phyloP scores from a whole-genome alignment of 2,797 vertebrate species.

The Micropoecilia bifurca region DNA sequence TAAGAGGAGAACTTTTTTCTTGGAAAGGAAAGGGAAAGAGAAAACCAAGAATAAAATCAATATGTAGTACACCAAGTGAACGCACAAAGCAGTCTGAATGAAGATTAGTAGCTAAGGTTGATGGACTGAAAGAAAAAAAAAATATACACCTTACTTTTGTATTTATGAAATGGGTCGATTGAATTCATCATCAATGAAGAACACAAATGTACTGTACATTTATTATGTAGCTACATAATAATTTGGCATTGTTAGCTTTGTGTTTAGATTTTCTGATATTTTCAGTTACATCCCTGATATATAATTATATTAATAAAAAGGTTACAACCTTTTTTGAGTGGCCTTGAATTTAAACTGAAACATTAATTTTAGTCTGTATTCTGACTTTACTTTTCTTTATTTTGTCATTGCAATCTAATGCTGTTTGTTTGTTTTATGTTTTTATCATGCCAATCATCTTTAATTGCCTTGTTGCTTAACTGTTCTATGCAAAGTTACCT shows the following conservation, averaged over 20 bases:
- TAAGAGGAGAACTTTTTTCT: neutral
- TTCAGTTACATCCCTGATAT: no score
- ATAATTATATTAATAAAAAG: no score
- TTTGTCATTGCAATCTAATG: neutral
- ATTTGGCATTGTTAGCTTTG: neutral
- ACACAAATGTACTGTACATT: neutral
- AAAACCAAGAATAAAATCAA: conserved; percentile 5
- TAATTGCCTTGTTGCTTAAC: neutral
- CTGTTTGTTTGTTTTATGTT: neutral
- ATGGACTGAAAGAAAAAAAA: neutral
- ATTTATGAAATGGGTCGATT: neutral
- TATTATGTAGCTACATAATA: neutral
- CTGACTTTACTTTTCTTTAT: neutral
- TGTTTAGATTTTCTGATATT: neutral
- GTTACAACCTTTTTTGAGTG: neutral
- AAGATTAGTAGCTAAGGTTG: neutral
- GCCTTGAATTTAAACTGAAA: neutral
- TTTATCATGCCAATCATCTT: neutral
- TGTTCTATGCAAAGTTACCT: neutral
- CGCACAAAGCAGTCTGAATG: neutral
- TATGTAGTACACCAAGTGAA: neutral
- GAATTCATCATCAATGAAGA: neutral
- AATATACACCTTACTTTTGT: neutral
- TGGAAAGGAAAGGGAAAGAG: neutral
- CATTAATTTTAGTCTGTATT: neutral